Percentiles rank a stretch among this genome's conserved stretches.
Conservation (phyloP, 2,888 invertebrate genomes). For the Heteromyza rotundicornis region DNA sequence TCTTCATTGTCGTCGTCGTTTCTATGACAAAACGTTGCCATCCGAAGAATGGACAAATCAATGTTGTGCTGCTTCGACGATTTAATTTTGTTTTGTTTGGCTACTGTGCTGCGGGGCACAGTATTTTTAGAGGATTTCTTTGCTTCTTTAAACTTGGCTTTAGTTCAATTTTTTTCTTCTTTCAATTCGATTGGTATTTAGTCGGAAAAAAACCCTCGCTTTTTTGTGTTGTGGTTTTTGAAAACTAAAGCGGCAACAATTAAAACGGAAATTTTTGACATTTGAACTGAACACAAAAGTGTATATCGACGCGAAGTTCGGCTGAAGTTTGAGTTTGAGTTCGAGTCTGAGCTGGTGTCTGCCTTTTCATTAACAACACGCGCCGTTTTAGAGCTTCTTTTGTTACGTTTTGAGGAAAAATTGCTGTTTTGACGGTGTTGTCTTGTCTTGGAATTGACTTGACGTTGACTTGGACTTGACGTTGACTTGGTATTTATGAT, state of each 20-base stretch:
- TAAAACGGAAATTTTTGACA: slow-evolving; percentile 15
- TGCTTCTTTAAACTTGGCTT: too few species aligned
- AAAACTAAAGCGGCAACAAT: slow-evolving; percentile 13
- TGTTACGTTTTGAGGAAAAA: background rate
- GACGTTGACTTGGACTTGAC: background rate
- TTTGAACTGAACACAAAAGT: slow-evolving; percentile 15
- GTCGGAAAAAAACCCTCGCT: background rate
- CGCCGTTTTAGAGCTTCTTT: slow-evolving; percentile 6
- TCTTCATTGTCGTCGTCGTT: too few species aligned
- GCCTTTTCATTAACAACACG: slow-evolving; percentile 18
- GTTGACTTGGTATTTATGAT: slow-evolving; percentile 5
- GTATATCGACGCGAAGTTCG: background rate
- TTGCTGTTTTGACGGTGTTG: too few species aligned
- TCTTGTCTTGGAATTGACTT: too few species aligned
- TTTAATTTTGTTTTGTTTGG: background rate
- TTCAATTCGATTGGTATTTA: too few species aligned
- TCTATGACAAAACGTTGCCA: slow-evolving; percentile 1
- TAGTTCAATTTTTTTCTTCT: too few species aligned
- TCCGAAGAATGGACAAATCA: background rate
- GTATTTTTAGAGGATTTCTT: background rate
- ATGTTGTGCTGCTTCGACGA: background rate
- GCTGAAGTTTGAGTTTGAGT: background rate
- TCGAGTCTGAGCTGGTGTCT: background rate
- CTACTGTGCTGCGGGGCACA: slow-evolving; percentile 19
- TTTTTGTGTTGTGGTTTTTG: background rate